Evolutionary conservation across 2,888 invertebrate genomes (phyloP), one percentile per base, ranked within the genome.

Genomic region (Nysson spinosus): DNA sequence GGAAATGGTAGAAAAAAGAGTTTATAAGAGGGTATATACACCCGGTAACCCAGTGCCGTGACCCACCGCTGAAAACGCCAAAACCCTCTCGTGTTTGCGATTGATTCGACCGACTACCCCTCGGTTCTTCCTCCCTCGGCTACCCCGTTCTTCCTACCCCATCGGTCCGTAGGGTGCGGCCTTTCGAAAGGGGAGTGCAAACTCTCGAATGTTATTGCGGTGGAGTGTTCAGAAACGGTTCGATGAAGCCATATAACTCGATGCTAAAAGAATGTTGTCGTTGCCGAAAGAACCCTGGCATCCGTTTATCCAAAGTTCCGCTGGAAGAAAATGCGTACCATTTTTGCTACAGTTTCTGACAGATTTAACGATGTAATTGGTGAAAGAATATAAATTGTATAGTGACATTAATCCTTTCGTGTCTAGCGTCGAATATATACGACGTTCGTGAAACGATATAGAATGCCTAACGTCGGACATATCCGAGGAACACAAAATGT

Each of bases 101-200:
- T 79, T 79, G 79, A 79, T 79, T 79, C 72, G 74, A 58, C 61
- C 70, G 64, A 64, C 68, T 71, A 74, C 69, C 78, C 77, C 71
- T 75, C 65, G 68, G 22, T 65, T 79, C 77, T 79, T 70, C 77
- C 71, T 66, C 68, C 67, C 69, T 69, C 65, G 64, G 62, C 68
- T 71, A 74, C 69, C 78, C 77, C 71, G 72, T 63, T 65, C 20
- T 65, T 79, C 77, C 77, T 70, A 75, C 71, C 64, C 68, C 67
- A 68, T 69, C 65, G 76, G 52, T 60, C 60, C 65, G 66, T 71
- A 56, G 71, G 70, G 63, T 40, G 67, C 61, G 62, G 40, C 52
- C 44, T 51, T 49, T 61, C 52, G 43, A 39, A 37, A 65, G 70
- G 69, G 69, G 66, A 54, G 66, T 20, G 60, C 63, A 55, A 70